Evolutionary conservation across 2,113 vertebrate species (phyloP).

Genomic region (Pipa parva): DNA sequence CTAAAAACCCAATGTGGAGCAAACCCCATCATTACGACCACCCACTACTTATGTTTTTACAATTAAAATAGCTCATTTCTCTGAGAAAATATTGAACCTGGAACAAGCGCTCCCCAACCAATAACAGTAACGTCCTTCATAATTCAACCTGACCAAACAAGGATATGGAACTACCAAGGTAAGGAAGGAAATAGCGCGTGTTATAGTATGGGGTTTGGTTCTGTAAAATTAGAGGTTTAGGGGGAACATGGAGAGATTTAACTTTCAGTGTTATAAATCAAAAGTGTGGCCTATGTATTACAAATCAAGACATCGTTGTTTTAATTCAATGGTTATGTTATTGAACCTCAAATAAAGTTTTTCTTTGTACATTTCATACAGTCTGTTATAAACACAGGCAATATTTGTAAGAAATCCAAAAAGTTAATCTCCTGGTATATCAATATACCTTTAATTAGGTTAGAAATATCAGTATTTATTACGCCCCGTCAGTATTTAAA

Average conservation of each 20-base stretch:
- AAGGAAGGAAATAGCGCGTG: neutral
- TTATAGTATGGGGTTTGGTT: neutral
- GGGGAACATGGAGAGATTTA: neutral
- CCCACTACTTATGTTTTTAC: constrained; percentile 22
- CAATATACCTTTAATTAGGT: no score
- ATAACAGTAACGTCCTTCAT: constrained; percentile 13
- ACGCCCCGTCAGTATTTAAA: no score
- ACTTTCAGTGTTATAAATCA: neutral
- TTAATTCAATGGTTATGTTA: no score
- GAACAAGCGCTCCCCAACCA: neutral
- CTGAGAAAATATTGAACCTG: constrained; percentile 14
- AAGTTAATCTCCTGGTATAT: no score
- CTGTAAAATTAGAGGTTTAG: neutral
- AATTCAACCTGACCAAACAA: neutral
- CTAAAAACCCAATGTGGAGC: neutral
- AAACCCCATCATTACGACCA: constrained; percentile 26
- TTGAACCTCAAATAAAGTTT: no score
- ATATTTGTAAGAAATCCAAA: no score
- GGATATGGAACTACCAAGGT: neutral
- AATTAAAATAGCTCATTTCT: constrained; percentile 14
- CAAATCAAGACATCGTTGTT: no score
- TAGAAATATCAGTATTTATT: no score
- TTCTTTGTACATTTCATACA: no score
- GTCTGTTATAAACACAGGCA: no score
- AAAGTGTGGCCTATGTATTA: neutral